Conservation (phyloP, 2,113 vertebrate species). For the Etheostoma spectabile region DNA sequence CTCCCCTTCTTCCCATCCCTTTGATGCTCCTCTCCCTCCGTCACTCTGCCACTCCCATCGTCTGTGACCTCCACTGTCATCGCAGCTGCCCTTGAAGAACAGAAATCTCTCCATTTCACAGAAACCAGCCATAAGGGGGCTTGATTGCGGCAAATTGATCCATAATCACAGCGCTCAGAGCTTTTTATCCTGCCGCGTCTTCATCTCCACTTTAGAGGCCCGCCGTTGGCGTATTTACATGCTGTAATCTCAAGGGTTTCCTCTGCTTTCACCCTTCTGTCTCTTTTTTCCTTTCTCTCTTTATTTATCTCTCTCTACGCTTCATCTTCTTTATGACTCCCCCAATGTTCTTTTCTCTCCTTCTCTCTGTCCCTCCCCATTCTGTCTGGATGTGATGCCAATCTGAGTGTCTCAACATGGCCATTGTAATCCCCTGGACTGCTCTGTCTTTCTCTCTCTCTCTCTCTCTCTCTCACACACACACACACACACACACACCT, state of each 20-base stretch:
- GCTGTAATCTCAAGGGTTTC: conserved; percentile 80
- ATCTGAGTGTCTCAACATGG: conserved; percentile 61
- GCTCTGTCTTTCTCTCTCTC: background rate
- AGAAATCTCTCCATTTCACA: conserved; percentile 83
- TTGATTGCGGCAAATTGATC: conserved; percentile 88
- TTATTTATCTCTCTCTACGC: conserved; percentile 14
- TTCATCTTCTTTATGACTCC: conserved; percentile 52
- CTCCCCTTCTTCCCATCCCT: conserved; percentile 25
- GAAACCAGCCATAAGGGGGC: conserved; percentile 78
- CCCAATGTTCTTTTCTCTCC: conserved; percentile 49
- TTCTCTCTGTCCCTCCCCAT: conserved; percentile 18
- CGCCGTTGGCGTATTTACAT: conserved; percentile 82
- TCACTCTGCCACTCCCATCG: conserved; percentile 58
- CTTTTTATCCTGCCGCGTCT: conserved; percentile 83
- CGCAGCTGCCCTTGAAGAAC: conserved; percentile 77
- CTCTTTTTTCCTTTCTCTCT: conserved; percentile 14
- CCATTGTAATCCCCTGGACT: conserved; percentile 61
- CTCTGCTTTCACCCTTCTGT: conserved; percentile 51
- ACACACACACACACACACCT: conserved; percentile 17
- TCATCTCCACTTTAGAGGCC: conserved; percentile 80
- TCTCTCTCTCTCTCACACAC: background rate
- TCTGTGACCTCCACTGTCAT: conserved; percentile 81
- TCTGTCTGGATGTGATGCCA: conserved; percentile 64
- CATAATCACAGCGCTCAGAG: conserved; percentile 83
- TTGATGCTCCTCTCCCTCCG: conserved; percentile 21